phyloP scores from a whole-genome alignment of 2,797 vertebrate species.

The Rhinogobio ventralis region DNA sequence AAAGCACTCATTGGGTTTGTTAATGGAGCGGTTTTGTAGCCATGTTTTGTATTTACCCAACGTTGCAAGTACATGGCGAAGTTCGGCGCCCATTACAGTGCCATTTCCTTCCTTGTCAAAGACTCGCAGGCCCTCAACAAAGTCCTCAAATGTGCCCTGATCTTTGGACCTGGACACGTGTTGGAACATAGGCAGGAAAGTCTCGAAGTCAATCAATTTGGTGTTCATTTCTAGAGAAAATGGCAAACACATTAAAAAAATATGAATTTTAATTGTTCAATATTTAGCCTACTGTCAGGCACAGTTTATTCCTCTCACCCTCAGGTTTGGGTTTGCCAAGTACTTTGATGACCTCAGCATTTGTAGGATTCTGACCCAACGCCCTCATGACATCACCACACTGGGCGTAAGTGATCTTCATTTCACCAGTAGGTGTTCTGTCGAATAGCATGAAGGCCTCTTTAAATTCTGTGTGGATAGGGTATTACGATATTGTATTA shows the following conservation, averaged over 20 bases:
- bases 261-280: background rate
- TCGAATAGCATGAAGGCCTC: slow-evolving; percentile 90
- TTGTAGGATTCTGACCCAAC: slow-evolving; percentile 88
- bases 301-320: slow-evolving; percentile 69
- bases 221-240: slow-evolving; percentile 77
- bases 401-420: slow-evolving; percentile 85
- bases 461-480: slow-evolving; percentile 79
- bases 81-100: slow-evolving; percentile 86
- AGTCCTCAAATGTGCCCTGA: slow-evolving; percentile 84
- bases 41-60: slow-evolving; percentile 71
- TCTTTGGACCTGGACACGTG: slow-evolving; percentile 84
- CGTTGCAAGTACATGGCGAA: slow-evolving; percentile 83
- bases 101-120: slow-evolving; percentile 87
- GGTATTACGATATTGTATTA: background rate
- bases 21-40: background rate
- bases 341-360: slow-evolving; percentile 82
- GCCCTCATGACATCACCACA: slow-evolving; percentile 86
- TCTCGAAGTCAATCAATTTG: slow-evolving; percentile 86
- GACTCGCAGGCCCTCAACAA: slow-evolving; percentile 85
- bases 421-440: slow-evolving; percentile 74
- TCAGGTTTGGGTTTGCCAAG: slow-evolving; percentile 85
- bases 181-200: slow-evolving; percentile 86
- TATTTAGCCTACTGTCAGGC: background rate
- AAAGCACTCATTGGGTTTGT: background rate
- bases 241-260: background rate